These are phyloP conservation scores for Apotomis betuletana DNA, from an alignment of 2,888 invertebrate genomes.

Conservation along the genomic window DNA sequence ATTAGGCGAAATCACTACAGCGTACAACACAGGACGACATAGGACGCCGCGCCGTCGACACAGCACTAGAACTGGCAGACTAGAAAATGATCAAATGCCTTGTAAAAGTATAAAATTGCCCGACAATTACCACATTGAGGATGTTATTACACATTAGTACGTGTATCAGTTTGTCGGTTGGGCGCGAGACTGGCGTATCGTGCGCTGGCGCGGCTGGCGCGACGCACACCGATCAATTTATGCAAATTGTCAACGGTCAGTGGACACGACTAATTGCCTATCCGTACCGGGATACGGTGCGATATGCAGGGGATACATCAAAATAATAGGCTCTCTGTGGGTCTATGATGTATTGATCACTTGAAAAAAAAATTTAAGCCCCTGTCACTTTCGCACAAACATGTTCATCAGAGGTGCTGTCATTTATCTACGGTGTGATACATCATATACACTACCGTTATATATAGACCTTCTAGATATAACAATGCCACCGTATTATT, in stretches of 20 bases:
- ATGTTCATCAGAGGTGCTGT: no score
- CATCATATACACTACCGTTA: no score
- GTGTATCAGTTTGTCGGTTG: slow-evolving; percentile 79
- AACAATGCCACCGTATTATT: no score
- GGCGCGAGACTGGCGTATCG: slow-evolving; percentile 74
- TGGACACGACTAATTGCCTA: slow-evolving; percentile 60
- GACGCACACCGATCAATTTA: slow-evolving; percentile 75
- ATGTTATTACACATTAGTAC: slow-evolving; percentile 77
- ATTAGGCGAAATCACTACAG: slow-evolving; percentile 65
- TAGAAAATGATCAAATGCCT: slow-evolving; percentile 62
- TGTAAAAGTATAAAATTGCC: slow-evolving; percentile 69
- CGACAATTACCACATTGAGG: slow-evolving; percentile 71
- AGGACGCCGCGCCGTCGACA: slow-evolving; percentile 61
- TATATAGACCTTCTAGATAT: no score
- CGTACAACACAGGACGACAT: slow-evolving; percentile 64
- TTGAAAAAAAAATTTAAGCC: no score
- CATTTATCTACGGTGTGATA: no score
- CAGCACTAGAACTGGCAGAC: slow-evolving; percentile 52
- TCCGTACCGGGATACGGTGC: slow-evolving; percentile 52
- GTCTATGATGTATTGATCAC: no score
- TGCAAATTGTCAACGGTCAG: slow-evolving; percentile 74
- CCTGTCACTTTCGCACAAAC: no score
- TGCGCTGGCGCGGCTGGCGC: slow-evolving; percentile 52
- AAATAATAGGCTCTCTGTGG: background rate
- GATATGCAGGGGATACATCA: slow-evolving; percentile 11